Evolutionary conservation across 1,140 invertebrate species (phyloP), one percentile per base, ranked within the genome.

Genomic region (Drosophila repleta): DNA sequence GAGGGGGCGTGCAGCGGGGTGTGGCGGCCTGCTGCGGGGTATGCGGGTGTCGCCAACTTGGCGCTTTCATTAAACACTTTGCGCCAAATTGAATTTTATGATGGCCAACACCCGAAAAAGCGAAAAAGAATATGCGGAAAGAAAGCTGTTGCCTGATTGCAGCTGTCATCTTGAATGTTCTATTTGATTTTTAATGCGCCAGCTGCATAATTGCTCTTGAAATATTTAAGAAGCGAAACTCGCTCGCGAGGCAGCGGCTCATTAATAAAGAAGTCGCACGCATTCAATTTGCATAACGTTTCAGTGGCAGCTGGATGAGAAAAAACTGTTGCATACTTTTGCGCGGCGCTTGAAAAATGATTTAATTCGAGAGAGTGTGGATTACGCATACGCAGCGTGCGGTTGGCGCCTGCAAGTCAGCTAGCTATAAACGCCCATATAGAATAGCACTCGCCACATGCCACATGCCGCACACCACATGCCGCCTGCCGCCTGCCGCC

Each of bases 11-110:
- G n/a, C 26, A 18, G 18, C 37, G 20, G 45, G 46, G 39, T n/a
- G 32, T 11, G 32, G 8, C 5, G 32, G 32, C 32, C 3, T 3
- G 17, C 11, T 52, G 41, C 4, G 53, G 43, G 53, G 15, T 13
- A 17, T 8, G 10, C 7, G 8, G 66, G 24, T 26, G 56, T 61
- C 53, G 60, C 71, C 74, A 76, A 74, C 64, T 64, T 74, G 70
- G 60, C 64, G 75, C 82, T 80, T 90, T 90, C 89, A 90, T 88
- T 90, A 90, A 90, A 88, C 88, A 90, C 76, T 90, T 90, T 85
- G 83, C 80, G 88, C 80, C 83, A 90, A 90, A 90, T 90, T 90
- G 83, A 90, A 82, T 85, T 88, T 85, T 85, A 90, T 82, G 83
- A 81, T 82, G 83, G 70, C 56, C 79, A 49, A 46, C 17, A 46